Conservation (phyloP, 2,888 invertebrate genomes). For the Pollenia griseotomentosa region DNA sequence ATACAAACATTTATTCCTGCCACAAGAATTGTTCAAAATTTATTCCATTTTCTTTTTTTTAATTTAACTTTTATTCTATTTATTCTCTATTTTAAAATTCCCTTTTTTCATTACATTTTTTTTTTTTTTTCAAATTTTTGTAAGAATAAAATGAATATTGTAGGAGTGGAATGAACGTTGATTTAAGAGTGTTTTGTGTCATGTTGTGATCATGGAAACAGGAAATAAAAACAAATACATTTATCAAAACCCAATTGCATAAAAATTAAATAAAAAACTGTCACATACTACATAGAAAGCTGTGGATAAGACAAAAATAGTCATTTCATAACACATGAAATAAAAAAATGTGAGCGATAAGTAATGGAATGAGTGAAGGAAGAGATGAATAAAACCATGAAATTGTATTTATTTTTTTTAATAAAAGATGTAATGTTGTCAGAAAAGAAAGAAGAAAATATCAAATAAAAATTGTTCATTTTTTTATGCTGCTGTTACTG, state of each 20-base stretch:
- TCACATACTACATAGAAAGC: neutral
- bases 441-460: slow-evolving; percentile 7
- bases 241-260: slow-evolving; percentile 14
- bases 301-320: neutral
- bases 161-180: neutral
- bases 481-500: neutral
- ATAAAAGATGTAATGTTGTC: slow-evolving; percentile 14
- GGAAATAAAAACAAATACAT: slow-evolving; percentile 16
- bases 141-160: no score
- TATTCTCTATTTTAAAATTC: slow-evolving; percentile 6
- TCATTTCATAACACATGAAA: neutral
- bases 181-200: slow-evolving; percentile 12
- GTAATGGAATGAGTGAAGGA: neutral
- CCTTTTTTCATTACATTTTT: neutral
- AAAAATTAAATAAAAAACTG: slow-evolving; percentile 12
- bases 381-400: slow-evolving; percentile 8
- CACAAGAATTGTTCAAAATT: neutral
- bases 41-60: slow-evolving; percentile 2
- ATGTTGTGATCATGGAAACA: neutral
- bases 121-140: no score
- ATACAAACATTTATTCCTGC: neutral
- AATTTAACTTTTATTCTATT: slow-evolving; percentile 12
- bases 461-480: neutral
- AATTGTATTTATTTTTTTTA: slow-evolving; percentile 36
- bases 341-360: neutral